These are phyloP conservation scores for Teinopalpus imperialis DNA, from an alignment of 2,888 invertebrate genomes.

Conservation along the genomic window DNA sequence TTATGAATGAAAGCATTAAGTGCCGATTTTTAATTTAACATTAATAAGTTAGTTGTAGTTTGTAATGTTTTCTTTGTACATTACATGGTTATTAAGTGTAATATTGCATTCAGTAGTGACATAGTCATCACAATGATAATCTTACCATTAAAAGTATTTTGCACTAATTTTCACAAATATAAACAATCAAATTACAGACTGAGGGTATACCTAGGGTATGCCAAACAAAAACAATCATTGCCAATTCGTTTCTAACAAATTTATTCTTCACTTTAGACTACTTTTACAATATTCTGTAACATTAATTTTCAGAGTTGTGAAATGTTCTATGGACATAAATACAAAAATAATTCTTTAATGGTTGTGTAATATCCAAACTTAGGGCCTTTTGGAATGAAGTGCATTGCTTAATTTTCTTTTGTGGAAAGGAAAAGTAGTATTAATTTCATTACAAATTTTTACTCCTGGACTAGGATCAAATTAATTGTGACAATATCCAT, in stretches of 20 bases:
- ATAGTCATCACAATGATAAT: slow-evolving; percentile 23
- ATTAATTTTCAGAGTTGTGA: slow-evolving; percentile 6
- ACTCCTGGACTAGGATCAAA: not conserved
- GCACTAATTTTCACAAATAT: slow-evolving; percentile 34
- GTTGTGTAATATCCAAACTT: slow-evolving; percentile 23
- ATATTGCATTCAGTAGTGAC: slow-evolving; percentile 20
- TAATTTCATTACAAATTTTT: too few relatives aligned
- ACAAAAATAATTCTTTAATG: slow-evolving; percentile 11
- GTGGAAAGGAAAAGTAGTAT: not conserved
- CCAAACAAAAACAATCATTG: slow-evolving; percentile 56
- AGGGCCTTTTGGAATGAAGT: slow-evolving; percentile 10
- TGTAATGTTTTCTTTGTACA: slow-evolving; percentile 20
- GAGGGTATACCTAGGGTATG: slow-evolving; percentile 48
- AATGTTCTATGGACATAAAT: not conserved
- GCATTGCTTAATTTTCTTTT: slow-evolving; percentile 49
- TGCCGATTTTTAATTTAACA: slow-evolving; percentile 4
- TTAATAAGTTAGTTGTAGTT: too few relatives aligned
- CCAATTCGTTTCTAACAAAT: slow-evolving; percentile 43
- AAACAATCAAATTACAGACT: slow-evolving; percentile 38
- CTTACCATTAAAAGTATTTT: slow-evolving; percentile 10
- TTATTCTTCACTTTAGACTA: slow-evolving; percentile 9
- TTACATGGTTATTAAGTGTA: slow-evolving; percentile 17
- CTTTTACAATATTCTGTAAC: slow-evolving; percentile 11
- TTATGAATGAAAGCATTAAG: slow-evolving; percentile 10
- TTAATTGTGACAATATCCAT: slow-evolving; percentile 6